A percentile compares a stretch with the other conserved stretches of the same genome.
These are phyloP conservation scores for Tenthredo scrophulariae DNA, from an alignment of 2,888 invertebrate genomes.

Conservation along the genomic window DNA sequence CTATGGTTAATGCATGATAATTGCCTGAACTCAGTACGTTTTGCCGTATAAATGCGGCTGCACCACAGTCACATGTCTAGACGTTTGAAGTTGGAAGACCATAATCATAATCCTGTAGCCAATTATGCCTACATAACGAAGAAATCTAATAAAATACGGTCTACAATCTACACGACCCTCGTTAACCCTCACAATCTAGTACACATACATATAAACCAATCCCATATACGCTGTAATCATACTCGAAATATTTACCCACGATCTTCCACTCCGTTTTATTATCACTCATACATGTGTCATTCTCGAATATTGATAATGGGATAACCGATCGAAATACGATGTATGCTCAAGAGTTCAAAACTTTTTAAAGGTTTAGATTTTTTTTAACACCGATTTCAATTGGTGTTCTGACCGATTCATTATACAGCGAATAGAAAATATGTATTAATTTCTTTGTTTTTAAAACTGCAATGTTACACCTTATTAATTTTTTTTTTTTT, in stretches of 20 bases:
- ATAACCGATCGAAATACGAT: not conserved
- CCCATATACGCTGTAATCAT: not conserved
- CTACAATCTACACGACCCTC: not conserved
- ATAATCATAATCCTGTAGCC: constrained; percentile 22
- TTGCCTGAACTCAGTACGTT: constrained; percentile 29
- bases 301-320: not conserved
- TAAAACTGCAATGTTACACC: too few species aligned
- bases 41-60: constrained; percentile 12
- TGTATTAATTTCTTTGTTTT: too few species aligned
- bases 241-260: not conserved
- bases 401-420: too few species aligned
- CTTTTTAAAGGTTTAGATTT: not conserved
- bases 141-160: constrained; percentile 31
- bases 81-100: constrained; percentile 39
- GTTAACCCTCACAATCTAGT: constrained; percentile 3
- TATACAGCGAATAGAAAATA: too few species aligned
- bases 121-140: constrained; percentile 31
- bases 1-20: constrained; percentile 46
- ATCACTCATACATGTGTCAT: not conserved
- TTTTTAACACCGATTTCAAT: too few species aligned
- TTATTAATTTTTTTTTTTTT: not conserved
- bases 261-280: not conserved
- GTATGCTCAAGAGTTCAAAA: not conserved
- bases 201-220: not conserved
- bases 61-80: constrained; percentile 16